Base-by-base conservation (phyloP, 2,888 invertebrate species). In the Acrocera orbiculus region DNA sequence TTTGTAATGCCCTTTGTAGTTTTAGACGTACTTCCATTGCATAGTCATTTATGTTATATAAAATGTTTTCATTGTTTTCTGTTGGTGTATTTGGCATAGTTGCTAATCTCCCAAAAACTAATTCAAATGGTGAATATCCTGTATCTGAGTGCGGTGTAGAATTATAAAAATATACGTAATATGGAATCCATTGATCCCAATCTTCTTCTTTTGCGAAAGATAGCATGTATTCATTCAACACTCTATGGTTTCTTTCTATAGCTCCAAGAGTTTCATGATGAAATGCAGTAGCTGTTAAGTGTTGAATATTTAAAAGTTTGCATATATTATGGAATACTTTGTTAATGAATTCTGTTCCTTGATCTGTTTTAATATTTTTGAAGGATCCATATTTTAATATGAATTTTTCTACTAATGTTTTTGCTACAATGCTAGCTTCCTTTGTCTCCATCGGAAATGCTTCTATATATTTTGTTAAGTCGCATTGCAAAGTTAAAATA, bases 351-450 rank as follows among this genome's bases (percentile, higher is more conserved):
- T 40, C 38, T 10, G 40, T 38, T 9, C 44, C 40, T 30, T 32
- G 13, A 35, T 40, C 43, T n/a, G 40, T 32, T 35, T 37, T 38
- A 17, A 44, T 19, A 16, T 23, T 34, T 17, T 30, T 40, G 28
- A 39, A 38, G 22, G 35, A 36, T 25, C 42, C 42, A 27, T 37
- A 41, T 23, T 35, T 42, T 15, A 44, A 30, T 14, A 47, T 43
- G 20, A 44, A 43, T 22, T 40, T 35, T 33, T 47, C 39, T 13
- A 27, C n/a, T 20, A 47, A 42, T 16, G 42, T 42, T 41, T 30
- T 42, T 13, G 46, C 44, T 3, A 45, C 36, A 3, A 42, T 45
- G 17, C 31, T 36, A 13, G 46, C 44, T 31, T 42, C 43, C 44
- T 46, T 48, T 14, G 44, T 38, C 22, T 37, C 16, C 14, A 44